Base-by-base conservation (phyloP, 2,888 invertebrate species). In the Dusona sp. region DNA sequence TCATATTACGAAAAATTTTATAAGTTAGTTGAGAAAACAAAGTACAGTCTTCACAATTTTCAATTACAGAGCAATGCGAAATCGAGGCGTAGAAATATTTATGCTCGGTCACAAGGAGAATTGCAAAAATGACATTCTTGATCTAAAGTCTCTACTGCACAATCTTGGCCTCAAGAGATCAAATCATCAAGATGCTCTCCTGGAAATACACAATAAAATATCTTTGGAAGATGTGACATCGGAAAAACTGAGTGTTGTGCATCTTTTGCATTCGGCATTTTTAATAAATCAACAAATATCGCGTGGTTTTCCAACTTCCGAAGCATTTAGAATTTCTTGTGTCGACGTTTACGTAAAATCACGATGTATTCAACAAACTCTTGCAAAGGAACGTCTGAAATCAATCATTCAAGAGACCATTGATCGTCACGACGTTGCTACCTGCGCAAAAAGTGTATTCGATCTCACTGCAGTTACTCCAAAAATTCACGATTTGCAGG, bases 41-140 rank as follows among this genome's bases (percentile, higher is more conserved):
- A 48, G n/a, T 38, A 73, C 61, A 48, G 16, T 33, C 48, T 16
- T 11, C 25, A 64, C 13, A 38, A 54, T 79, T 72, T 64, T 73
- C 19, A 51, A 65, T 83, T 74, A 79, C 92, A 96, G 98, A 90
- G 99, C 99, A 0, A 99, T 99, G 99, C 96, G 99, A 85, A 99
- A 99, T 94, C 96, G 99, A 91, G 99, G 99, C 3, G 96, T 99
- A 0, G 99, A 99, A 95, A 97, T 99, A 90, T 97, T 94, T 92
- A 92, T 97, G 81, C 92, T 95, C 25, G 93, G 94, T 67, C 92
- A 93, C 19, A 91, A 90, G 8, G 93, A 94, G 72, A 89, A 93
- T 75, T 33, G 87, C 45, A 57, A 88, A 3, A 89, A 91, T 61
- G 89, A 92, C 51, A 86, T 91, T 54, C 91, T 94, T 36, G 96